Evolutionary conservation across 2,888 invertebrate species (phyloP).

Genomic region (Zootermopsis nevadensis): DNA sequence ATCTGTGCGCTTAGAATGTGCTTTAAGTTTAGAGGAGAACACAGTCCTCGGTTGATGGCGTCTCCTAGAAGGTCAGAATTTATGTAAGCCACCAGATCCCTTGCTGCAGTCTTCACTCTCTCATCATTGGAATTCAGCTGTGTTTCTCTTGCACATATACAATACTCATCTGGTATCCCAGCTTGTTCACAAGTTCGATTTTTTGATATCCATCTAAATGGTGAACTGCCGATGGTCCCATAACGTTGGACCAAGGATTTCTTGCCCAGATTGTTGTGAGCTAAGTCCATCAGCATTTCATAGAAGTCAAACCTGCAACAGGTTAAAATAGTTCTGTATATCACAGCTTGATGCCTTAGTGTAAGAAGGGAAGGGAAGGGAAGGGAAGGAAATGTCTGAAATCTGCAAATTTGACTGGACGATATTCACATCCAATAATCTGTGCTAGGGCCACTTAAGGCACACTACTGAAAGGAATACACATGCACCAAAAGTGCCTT

Average conservation of each 20-base stretch:
- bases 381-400: no score
- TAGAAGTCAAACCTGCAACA: constrained; percentile 60
- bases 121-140: background rate
- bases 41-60: background rate
- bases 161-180: constrained; percentile 37
- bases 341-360: no score
- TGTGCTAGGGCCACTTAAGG: no score
- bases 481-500: no score
- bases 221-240: constrained; percentile 24
- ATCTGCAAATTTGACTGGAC: no score
- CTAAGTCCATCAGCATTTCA: constrained; percentile 60
- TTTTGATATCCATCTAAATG: constrained; percentile 32
- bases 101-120: constrained; percentile 1
- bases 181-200: constrained; percentile 24
- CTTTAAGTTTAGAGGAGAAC: constrained; percentile 4
- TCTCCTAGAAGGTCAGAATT: constrained; percentile 23
- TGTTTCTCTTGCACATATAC: constrained; percentile 18
- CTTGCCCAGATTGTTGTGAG: constrained; percentile 15
- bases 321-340: no score
- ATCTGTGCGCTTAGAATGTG: constrained; percentile 29
- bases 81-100: constrained; percentile 1
- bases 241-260: constrained; percentile 5
- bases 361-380: no score
- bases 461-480: no score
- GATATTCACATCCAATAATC: no score